Percentiles rank a stretch among this genome's conserved stretches.
Conservation (phyloP, 2,888 invertebrate species). For the Eudemis profundana region DNA sequence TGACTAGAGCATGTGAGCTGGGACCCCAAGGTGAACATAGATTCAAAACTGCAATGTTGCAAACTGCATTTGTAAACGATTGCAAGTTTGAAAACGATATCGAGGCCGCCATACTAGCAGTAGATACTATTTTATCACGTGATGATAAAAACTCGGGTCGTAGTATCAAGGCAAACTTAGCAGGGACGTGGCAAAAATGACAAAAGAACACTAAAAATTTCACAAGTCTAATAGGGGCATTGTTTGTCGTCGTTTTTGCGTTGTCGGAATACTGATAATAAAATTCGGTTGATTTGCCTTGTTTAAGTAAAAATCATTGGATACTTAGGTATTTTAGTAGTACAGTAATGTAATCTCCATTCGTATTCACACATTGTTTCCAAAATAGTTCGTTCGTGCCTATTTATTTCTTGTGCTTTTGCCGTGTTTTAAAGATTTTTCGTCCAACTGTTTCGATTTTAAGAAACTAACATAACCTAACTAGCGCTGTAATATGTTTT, state of each 20-base stretch:
- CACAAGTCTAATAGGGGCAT: constrained; percentile 19
- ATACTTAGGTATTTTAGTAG: no score
- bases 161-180: constrained; percentile 35
- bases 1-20: no score
- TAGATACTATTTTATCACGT: constrained; percentile 33
- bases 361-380: no score
- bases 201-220: constrained; percentile 36
- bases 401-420: no score
- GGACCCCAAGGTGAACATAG: constrained; percentile 11
- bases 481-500: no score
- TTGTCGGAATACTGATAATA: constrained; percentile 5
- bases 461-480: no score
- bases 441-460: no score
- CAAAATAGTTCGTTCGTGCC: no score
- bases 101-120: constrained; percentile 21
- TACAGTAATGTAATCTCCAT: no score
- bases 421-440: no score
- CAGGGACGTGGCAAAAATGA: constrained; percentile 30
- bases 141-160: constrained; percentile 29
- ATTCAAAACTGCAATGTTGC: constrained; percentile 20
- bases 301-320: background rate
- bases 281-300: constrained; percentile 3
- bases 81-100: constrained; percentile 13
- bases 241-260: constrained; percentile 16
- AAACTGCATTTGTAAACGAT: constrained; percentile 2